Conservation (phyloP, 2,888 invertebrate genomes). For the Parapristionchus giblindavisi region DNA sequence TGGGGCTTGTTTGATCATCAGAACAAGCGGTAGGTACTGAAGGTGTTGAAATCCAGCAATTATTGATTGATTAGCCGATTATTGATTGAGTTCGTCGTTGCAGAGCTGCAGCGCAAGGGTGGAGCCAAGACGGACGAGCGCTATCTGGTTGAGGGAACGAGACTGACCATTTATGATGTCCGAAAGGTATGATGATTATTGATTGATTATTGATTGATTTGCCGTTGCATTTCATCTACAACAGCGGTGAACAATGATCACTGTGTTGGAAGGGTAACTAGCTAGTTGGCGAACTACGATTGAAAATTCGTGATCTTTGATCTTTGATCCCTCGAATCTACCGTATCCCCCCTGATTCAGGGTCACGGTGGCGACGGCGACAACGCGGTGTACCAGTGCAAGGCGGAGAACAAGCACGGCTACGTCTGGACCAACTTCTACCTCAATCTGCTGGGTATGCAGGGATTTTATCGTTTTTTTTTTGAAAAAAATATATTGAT, state of each 20-base stretch:
- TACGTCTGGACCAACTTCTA: conserved; percentile 98
- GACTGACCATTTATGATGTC: conserved; percentile 66
- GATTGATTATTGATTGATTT: no score
- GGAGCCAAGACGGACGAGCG: conserved; percentile 50
- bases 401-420: conserved; percentile 95
- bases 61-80: no score
- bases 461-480: not conserved
- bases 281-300: not conserved
- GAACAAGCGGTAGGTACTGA: no score
- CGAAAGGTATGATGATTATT: conserved; percentile 56
- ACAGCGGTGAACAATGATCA: not conserved
- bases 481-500: not conserved
- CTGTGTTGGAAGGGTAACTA: not conserved
- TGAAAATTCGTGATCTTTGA: not conserved
- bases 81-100: no score
- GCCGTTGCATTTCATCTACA: no score
- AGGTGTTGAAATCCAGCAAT: no score
- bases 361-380: conserved; percentile 74
- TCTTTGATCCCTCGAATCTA: no score
- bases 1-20: no score
- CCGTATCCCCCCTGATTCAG: not conserved
- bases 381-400: conserved; percentile 97
- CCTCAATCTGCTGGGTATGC: conserved; percentile 87
- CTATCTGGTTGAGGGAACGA: conserved; percentile 63
- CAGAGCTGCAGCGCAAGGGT: conserved; percentile 52